Evolutionary conservation across 2,113 vertebrate genomes (phyloP).

Genomic region (Oncorhynchus gorbuscha): DNA sequence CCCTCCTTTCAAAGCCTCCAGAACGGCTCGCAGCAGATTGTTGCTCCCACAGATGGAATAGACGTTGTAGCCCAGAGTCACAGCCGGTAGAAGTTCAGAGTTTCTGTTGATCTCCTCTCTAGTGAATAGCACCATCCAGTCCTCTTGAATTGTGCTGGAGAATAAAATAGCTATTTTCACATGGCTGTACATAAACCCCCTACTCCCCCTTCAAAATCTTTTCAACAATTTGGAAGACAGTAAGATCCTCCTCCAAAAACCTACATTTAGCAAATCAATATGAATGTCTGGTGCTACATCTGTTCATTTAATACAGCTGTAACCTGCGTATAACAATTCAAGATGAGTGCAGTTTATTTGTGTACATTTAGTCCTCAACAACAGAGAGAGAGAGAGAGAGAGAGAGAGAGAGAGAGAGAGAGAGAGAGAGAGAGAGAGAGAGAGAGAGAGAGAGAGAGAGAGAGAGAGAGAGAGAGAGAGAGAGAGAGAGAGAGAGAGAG

Average conservation of each 20-base stretch:
- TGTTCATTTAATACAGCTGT: neutral
- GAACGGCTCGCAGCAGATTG: conserved; percentile 54
- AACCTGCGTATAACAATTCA: neutral
- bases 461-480: neutral
- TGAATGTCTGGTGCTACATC: neutral
- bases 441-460: neutral
- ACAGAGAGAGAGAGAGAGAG: neutral
- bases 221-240: neutral
- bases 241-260: neutral
- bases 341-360: neutral
- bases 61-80: conserved; percentile 61
- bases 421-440: neutral
- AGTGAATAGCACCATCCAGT: conserved; percentile 61
- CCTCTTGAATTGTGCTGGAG: conserved; percentile 56
- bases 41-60: conserved; percentile 55
- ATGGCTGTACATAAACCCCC: too few relatives aligned
- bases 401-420: neutral
- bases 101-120: conserved; percentile 64
- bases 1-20: conserved; percentile 48
- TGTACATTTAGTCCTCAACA: neutral
- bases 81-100: conserved; percentile 47
- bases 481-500: neutral
- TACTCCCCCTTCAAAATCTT: neutral
- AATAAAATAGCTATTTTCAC: neutral
- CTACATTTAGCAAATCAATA: too few relatives aligned